Conservation (phyloP, 2,113 vertebrate species). For the Oenanthe melanoleuca region DNA sequence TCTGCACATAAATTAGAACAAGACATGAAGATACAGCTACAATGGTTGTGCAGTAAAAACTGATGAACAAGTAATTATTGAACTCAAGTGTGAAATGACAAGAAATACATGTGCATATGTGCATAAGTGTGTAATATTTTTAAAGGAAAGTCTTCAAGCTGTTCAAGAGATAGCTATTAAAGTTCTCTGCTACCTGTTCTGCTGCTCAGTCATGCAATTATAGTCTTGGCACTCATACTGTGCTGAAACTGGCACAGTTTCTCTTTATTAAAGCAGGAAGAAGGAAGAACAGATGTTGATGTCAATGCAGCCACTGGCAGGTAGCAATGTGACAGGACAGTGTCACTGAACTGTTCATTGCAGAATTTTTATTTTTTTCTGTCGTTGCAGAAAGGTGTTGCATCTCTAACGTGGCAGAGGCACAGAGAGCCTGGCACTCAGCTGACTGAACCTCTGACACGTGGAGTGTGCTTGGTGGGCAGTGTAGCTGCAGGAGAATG, state of each 20-base stretch:
- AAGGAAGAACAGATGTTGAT: background rate
- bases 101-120: background rate
- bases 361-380: background rate
- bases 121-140: background rate
- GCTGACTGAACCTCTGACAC: accelerated
- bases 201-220: background rate
- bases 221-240: background rate
- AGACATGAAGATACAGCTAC: background rate
- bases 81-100: background rate
- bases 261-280: background rate
- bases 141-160: background rate
- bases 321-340: background rate
- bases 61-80: background rate
- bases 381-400: background rate
- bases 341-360: background rate
- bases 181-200: background rate
- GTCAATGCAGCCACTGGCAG: background rate
- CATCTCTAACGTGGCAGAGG: background rate
- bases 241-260: background rate
- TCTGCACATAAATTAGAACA: background rate
- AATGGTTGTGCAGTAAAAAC: background rate
- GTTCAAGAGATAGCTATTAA: background rate
- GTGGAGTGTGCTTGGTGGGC: accelerated
- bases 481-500: accelerated
- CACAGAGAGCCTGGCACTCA: accelerated